Conservation (phyloP, 2,888 invertebrate genomes). For the Atrina japonica region DNA sequence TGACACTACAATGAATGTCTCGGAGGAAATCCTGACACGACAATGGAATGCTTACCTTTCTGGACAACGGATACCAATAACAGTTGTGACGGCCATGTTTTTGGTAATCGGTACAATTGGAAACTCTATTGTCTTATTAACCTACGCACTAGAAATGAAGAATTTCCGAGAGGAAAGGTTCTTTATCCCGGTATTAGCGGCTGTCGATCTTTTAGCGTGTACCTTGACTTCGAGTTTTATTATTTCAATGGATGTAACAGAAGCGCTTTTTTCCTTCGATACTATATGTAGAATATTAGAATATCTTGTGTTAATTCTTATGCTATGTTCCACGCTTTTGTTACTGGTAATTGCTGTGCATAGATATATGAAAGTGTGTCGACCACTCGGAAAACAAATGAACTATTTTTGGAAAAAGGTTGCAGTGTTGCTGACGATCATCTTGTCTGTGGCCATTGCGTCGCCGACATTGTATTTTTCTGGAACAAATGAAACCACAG, state of each 20-base stretch:
- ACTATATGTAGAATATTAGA: slow-evolving; percentile 29
- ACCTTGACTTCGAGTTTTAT: slow-evolving; percentile 25
- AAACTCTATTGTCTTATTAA: slow-evolving; percentile 32
- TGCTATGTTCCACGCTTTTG: slow-evolving; percentile 21
- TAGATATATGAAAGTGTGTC: slow-evolving; percentile 40
- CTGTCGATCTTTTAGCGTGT: slow-evolving; percentile 30
- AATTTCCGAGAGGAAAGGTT: slow-evolving; percentile 36
- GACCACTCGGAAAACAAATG: slow-evolving; percentile 13
- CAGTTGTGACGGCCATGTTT: slow-evolving; percentile 30
- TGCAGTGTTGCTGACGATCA: no score
- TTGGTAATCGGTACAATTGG: slow-evolving; percentile 33
- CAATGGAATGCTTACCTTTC: slow-evolving; percentile 30
- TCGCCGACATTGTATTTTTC: no score
- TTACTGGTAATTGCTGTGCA: slow-evolving; percentile 40
- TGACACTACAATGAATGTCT: no score
- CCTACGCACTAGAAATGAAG: slow-evolving; percentile 26
- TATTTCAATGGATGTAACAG: slow-evolving; percentile 27
- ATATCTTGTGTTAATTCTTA: slow-evolving; percentile 28
- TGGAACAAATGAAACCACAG: no score
- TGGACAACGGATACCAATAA: slow-evolving; percentile 19
- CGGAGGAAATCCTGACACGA: no score
- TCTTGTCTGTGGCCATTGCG: no score
- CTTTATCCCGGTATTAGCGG: slow-evolving; percentile 36
- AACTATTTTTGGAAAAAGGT: no score
- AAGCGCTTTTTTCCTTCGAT: slow-evolving; percentile 21